phyloP scores from a whole-genome alignment of 2,113 vertebrate species.

The Balaeniceps rex region DNA sequence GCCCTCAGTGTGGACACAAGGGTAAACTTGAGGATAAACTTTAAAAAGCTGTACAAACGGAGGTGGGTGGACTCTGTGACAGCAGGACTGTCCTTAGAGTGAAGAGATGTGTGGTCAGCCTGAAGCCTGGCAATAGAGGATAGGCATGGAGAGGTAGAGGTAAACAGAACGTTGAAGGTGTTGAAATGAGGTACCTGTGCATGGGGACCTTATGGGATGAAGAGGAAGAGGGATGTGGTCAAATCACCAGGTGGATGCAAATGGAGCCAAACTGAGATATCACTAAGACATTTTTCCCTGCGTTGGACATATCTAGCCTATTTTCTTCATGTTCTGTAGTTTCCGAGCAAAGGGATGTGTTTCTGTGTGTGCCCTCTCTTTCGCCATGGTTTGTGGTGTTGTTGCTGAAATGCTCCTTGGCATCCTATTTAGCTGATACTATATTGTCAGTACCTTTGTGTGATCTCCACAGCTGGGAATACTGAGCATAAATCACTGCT shows the following conservation, averaged over 20 bases:
- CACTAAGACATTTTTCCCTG: background rate
- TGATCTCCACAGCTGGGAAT: background rate
- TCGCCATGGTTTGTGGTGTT: background rate
- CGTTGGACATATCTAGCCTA: background rate
- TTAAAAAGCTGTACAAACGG: background rate
- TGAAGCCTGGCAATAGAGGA: background rate
- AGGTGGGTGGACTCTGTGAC: background rate
- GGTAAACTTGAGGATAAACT: background rate
- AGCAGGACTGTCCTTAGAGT: background rate
- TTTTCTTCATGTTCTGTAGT: background rate
- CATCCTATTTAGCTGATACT: background rate
- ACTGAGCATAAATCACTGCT: background rate
- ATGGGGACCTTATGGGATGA: background rate
- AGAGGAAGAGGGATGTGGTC: background rate
- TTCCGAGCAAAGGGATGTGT: background rate
- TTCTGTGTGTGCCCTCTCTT: background rate
- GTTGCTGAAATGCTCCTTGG: background rate
- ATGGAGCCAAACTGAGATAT: background rate
- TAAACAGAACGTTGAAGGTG: background rate
- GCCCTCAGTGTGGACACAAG: background rate
- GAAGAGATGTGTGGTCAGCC: background rate
- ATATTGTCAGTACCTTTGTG: background rate
- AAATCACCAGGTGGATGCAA: background rate
- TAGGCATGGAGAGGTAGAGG: background rate
- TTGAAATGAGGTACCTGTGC: background rate